Evolutionary conservation across 2,113 vertebrate species (phyloP), one percentile per base, ranked within the genome.

Genomic region (Hyla sarda): DNA sequence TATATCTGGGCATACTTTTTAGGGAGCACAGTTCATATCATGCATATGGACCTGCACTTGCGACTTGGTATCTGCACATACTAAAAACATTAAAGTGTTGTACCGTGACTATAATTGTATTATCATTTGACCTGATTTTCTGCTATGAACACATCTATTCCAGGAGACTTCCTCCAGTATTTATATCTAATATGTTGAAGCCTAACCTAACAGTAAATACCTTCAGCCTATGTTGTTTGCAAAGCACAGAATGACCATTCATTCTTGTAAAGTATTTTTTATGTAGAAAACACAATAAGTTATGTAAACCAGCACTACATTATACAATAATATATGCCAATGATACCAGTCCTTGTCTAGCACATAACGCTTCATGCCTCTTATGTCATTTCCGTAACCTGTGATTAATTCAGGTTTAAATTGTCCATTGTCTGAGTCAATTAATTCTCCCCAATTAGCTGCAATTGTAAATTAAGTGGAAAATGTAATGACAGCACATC

Each of bases 391-490:
- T 23, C 21, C 37, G 17, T 71, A 21, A 41, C 34, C 67, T 69
- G 17, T 11, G 19, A 37, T 11, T 37, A 71, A 41, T 71, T 71
- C n/a, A 23, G 34, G 67, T 12, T 1, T 30, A 21, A 69, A 69
- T 69, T 71, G 32, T 71, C 67, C 67, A 71, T 71, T 71, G 65
- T 34, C 7, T 69, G 32, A 71, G 16, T 71, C 67, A 41, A 71
- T 71, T 37, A 23, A 71, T 71, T 71, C 67, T 71, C 19, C 67
- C 34, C 67, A 41, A 23, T 71, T 71, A 71, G 23, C 32, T 37
- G 9, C 34, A 37, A 71, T 23, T 71, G 32, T 71, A 71, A 71
- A 41, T 71, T 71, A 71, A 71, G 67, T 71, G 67, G 67, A 71
- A 71, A 71, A 71, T 71, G 1, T 71, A 41, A 71, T 41, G 67